These are phyloP conservation scores for Thermophis baileyi DNA, from an alignment of 2,113 vertebrate genomes.

Conservation along the genomic window DNA sequence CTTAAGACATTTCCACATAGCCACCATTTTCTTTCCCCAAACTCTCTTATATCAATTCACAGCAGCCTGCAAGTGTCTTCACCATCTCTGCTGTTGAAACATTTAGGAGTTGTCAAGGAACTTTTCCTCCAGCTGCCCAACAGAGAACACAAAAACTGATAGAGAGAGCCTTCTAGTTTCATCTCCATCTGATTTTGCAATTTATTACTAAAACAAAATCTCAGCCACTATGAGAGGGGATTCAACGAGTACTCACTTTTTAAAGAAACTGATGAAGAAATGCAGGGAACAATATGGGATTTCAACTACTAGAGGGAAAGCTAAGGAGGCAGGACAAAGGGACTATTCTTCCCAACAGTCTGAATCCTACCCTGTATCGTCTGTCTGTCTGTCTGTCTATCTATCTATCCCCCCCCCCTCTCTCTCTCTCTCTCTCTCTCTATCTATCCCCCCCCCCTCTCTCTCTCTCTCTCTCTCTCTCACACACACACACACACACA, in stretches of 20 bases:
- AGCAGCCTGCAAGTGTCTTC: not conserved
- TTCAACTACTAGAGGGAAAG: not conserved
- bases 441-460: no score
- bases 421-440: no score
- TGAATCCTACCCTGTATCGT: not conserved
- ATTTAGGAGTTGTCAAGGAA: not conserved
- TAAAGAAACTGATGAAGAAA: not conserved
- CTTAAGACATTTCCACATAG: not conserved
- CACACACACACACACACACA: no score
- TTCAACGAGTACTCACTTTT: not conserved
- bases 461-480: no score
- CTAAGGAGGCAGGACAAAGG: not conserved
- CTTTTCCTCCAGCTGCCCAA: not conserved
- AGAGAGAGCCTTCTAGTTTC: not conserved
- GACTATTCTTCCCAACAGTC: not conserved
- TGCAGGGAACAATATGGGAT: not conserved
- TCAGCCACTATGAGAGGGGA: not conserved
- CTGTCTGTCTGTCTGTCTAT: no score
- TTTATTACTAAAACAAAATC: not conserved
- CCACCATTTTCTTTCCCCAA: not conserved
- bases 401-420: rapidly evolving
- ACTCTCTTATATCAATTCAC: not conserved
- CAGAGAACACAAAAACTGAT: not conserved
- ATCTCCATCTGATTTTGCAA: not conserved
- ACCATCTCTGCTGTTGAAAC: not conserved